Conservation (phyloP, 2,888 invertebrate species). For the Drosophila colorata region DNA sequence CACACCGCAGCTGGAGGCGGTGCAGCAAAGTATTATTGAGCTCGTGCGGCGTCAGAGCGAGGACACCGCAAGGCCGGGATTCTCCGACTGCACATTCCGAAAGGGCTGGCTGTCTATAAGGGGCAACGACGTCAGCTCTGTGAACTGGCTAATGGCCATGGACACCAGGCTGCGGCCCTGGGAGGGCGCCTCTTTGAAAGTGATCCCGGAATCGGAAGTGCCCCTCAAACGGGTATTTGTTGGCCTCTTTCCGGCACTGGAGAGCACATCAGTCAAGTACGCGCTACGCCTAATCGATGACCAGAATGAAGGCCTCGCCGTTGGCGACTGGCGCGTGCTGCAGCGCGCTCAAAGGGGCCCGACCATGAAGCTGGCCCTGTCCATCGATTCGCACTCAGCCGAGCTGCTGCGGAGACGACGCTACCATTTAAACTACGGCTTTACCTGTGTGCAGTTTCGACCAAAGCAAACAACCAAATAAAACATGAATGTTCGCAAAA, state of each 20-base stretch:
- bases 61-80: conserved; percentile 11
- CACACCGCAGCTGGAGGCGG: conserved; percentile 20
- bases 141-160: conserved; percentile 29
- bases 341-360: conserved; percentile 17
- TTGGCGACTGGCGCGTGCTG: conserved; percentile 31
- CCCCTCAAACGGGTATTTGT: conserved; percentile 22
- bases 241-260: conserved; percentile 30
- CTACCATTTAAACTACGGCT: conserved; percentile 33
- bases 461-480: conserved; percentile 23
- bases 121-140: conserved; percentile 27
- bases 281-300: conserved; percentile 20
- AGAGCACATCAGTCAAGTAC: conserved; percentile 24
- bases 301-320: conserved; percentile 23
- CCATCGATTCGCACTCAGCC: conserved; percentile 32
- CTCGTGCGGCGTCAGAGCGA: conserved; percentile 12
- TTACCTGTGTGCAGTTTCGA: conserved; percentile 20
- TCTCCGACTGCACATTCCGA: conserved; percentile 23
- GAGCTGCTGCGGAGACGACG: conserved; percentile 13
- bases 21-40: conserved; percentile 37
- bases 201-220: conserved; percentile 28
- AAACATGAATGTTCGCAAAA: conserved; percentile 3
- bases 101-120: conserved; percentile 29
- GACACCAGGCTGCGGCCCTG: conserved; percentile 39
- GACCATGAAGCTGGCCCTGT: conserved; percentile 30
- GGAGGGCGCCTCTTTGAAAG: conserved; percentile 35